Base-by-base conservation (phyloP, 2,797 vertebrate genomes). In the Sebastes miniatus region DNA sequence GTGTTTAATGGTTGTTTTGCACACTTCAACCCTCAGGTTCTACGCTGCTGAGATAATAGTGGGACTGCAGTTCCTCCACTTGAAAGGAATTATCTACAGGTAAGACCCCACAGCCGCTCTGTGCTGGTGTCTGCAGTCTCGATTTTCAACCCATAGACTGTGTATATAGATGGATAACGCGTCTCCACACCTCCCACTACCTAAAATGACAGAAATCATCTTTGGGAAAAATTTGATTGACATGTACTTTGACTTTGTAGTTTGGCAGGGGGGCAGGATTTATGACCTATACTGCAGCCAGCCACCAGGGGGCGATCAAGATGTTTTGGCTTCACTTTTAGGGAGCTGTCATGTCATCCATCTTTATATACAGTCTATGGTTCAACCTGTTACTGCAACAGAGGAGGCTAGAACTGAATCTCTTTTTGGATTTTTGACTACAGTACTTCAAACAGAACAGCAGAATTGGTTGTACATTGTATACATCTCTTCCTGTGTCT, bases 41-140 rank as follows among this genome's bases (percentile, higher is more conserved):
- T 99, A 99, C 1, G 94, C 87, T 57, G 96, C 98, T 59, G 99
- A 99, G 94, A 99, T 99, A 68, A 79, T 98, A 43, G 96, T 97
- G 52, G 99, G 98, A 31, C 93, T 99, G 59, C 98, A 99, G 94
- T 99, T 99, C 87, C 97, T 99, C 39, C 99, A 99, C 89, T 94
- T 95, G 65, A 99, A 96, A 93, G 97, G 97, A 84, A 97, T 99
- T 52, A 96, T 99, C 92, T 99, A 99, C 94, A 98, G 99, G 99
- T 99, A 88, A 89, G 67, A 82, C 18, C 56, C 22, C 52, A 24
- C n/a, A 65, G 6, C 27, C 36, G 20, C 18, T 36, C 29, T 80
- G 3, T 18, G 1, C 39, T 67, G 7, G 2, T 47, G 18, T 25
- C 13, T 36, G 25, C 27, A 22, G 12, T 56, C 10, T 57, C 16